Base-by-base conservation (phyloP, 1,140 invertebrate species). In the Camponotus floridanus region DNA sequence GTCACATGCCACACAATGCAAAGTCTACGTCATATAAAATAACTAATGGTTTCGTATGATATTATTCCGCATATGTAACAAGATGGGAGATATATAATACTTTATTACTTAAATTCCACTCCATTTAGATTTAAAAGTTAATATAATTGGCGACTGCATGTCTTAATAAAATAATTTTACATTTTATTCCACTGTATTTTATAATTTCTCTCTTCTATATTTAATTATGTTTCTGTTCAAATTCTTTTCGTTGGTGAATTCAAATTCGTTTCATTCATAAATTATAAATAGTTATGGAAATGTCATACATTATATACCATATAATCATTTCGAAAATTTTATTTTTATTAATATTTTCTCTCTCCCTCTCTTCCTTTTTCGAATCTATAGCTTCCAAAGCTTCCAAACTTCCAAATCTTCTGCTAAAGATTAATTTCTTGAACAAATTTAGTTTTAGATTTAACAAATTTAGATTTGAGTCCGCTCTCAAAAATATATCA, bases 401-500 rank as follows among this genome's bases (percentile, higher is more conserved):
- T 36, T 36, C 36, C 36, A 36, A 51, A n/a, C 57, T 68, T 65
- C 36, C 15, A 31, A 0, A 26, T 70, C 21, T 45, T 39, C 4
- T 6, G 3, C 3, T 39, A 6, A 39, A 39, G 4, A 39, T 39
- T 39, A 59, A 31, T 81, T 61, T 81, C 21, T 36, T 26, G 55
- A 13, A 8, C 13, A 39, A 13, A 36, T 33, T 18, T 73, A 83
- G 61, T 83, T 83, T 74, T 31, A 73, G 36, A 6, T 39, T 39
- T 39, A 39, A 39, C 26, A 39, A 39, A 39, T 39, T 26, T 26
- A 26, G 9, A 42, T 15, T 21, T 15, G 64, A 39, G 57, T 51
- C 3, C 11, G 55, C n/a, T 61, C 55, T 31, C 74, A 74, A 83
- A 83, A 74, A 74, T 73, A 36, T 42, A 83, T 61, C 45, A 73